A percentile compares a stretch with the other conserved stretches of the same genome.
Evolutionary conservation across 2,113 vertebrate species (phyloP).

Genomic region (Melanerpes aurifrons): DNA sequence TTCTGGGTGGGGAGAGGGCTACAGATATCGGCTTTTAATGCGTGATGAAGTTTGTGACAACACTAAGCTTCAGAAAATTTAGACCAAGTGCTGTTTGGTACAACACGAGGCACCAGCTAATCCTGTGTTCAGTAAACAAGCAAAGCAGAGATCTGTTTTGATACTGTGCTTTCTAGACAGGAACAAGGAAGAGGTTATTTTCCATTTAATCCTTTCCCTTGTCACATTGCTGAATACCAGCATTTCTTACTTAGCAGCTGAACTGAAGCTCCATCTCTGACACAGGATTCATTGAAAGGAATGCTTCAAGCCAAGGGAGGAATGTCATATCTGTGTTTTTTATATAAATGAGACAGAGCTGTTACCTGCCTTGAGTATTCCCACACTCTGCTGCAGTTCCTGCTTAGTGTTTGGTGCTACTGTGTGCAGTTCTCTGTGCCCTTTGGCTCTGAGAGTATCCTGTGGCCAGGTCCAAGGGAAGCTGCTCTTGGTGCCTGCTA

Average conservation of each 20-base stretch:
- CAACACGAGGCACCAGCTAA: not conserved
- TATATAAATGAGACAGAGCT: not conserved
- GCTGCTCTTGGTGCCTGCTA: not conserved
- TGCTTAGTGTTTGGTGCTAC: not conserved
- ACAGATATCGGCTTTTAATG: constrained; percentile 20
- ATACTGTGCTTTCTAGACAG: not conserved
- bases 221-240: not conserved
- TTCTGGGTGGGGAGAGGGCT: constrained; percentile 53
- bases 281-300: fast-evolving
- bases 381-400: not conserved
- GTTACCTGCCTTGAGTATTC: not conserved
- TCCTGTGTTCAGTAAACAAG: not conserved
- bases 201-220: not conserved
- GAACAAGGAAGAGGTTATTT: not conserved
- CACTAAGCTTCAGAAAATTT: not conserved
- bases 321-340: not conserved
- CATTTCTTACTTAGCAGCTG: not conserved
- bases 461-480: not conserved
- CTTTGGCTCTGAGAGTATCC: not conserved
- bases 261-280: not conserved
- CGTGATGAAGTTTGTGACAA: constrained; percentile 37
- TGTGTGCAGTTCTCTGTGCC: not conserved
- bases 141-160: not conserved
- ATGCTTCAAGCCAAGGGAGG: not conserved
- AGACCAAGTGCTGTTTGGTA: not conserved